phyloP scores from a whole-genome alignment of 1,140 invertebrate species.

The Nephotettix cincticeps region DNA sequence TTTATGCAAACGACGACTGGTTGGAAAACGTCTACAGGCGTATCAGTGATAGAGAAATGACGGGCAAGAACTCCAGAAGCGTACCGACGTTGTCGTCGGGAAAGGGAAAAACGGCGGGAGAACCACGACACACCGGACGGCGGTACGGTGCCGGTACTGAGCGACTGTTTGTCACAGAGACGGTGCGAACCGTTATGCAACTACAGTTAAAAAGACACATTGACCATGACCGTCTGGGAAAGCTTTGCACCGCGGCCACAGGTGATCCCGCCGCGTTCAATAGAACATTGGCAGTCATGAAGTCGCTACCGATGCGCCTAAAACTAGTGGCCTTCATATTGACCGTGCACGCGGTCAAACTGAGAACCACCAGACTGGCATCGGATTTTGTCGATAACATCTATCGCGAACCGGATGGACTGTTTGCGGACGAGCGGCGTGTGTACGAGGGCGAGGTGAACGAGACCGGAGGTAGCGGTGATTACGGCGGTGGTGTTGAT shows the following conservation, averaged over 20 bases:
- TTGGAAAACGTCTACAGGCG: too few species aligned
- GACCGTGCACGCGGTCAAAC: neutral
- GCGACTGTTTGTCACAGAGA: neutral
- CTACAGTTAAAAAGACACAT: neutral
- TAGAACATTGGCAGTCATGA: neutral
- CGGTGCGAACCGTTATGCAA: neutral
- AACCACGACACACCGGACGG: neutral
- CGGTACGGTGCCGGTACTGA: neutral
- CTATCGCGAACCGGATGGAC: too few species aligned
- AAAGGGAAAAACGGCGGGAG: too few species aligned
- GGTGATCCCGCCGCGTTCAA: too few species aligned
- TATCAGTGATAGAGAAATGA: too few species aligned
- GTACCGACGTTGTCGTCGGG: too few species aligned
- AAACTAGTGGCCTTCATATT: neutral
- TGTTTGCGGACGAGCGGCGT: too few species aligned
- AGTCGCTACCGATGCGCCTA: neutral
- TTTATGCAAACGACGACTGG: too few species aligned
- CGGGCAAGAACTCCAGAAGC: too few species aligned
- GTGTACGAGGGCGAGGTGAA: too few species aligned
- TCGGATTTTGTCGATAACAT: neutral
- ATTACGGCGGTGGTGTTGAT: neutral
- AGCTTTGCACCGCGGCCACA: neutral
- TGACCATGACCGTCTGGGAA: neutral
- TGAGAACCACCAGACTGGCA: neutral
- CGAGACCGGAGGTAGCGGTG: neutral